Evolutionary conservation across 2,888 invertebrate genomes (phyloP).

Genomic region (Siphlonurus alternatus): DNA sequence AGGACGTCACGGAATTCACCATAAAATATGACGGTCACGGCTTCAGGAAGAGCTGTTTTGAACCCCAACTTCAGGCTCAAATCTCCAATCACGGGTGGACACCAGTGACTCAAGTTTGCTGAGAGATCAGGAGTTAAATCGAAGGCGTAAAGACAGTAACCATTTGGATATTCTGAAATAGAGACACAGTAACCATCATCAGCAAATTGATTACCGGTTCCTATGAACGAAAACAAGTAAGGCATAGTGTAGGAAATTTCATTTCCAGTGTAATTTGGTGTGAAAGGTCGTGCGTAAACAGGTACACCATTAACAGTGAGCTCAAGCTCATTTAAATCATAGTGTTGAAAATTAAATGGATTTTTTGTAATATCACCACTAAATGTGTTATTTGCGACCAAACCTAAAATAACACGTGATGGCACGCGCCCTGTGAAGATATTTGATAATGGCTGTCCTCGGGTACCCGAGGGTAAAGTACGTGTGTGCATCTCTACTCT

Average conservation of each 20-base stretch:
- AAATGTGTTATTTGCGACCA: neutral
- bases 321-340: neutral
- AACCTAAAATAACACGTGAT: neutral
- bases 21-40: neutral
- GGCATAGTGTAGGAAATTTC: neutral
- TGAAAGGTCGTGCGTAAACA: neutral
- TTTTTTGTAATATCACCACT: constrained; percentile 1
- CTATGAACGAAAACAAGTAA: neutral
- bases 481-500: neutral
- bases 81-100: neutral
- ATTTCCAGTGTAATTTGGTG: neutral
- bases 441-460: neutral
- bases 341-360: constrained; percentile 5
- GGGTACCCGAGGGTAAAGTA: neutral
- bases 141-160: neutral
- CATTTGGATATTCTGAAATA: neutral
- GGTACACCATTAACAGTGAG: neutral
- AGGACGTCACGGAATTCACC: neutral
- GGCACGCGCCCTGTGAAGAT: neutral
- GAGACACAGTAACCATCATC: neutral
- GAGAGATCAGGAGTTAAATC: neutral
- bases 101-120: neutral
- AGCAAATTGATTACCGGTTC: neutral
- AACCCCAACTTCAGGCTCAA: neutral
- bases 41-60: neutral